These are phyloP conservation scores for Percina caprodes DNA, from an alignment of 2,113 vertebrate species.

Conservation along the genomic window DNA sequence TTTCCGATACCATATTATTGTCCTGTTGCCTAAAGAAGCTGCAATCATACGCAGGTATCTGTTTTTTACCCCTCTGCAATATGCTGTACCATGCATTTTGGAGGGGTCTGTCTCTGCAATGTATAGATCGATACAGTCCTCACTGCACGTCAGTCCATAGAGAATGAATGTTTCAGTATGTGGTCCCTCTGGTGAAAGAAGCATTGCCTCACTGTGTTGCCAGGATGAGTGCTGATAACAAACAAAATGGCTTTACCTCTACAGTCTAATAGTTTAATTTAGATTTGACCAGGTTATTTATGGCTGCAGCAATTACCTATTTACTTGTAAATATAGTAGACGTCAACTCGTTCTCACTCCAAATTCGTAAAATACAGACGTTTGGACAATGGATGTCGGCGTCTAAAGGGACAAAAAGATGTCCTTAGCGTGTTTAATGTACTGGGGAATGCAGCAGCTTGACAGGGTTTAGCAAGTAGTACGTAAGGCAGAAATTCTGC, in stretches of 20 bases:
- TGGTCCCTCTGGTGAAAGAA: constrained; percentile 1
- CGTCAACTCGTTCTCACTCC: too few relatives aligned
- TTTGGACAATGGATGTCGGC: too few relatives aligned
- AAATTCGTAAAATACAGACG: too few relatives aligned
- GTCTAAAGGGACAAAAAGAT: too few relatives aligned
- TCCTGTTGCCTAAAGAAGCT: too few relatives aligned
- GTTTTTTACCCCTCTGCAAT: neutral
- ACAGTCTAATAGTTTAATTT: neutral
- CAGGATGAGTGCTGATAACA: neutral
- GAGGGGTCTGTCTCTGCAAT: neutral
- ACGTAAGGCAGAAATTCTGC: too few relatives aligned
- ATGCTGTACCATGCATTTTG: neutral
- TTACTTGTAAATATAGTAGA: neutral
- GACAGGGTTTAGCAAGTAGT: too few relatives aligned
- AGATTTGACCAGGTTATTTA: neutral
- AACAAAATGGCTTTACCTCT: constrained; percentile 3
- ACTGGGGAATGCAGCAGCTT: too few relatives aligned
- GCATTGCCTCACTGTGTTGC: neutral
- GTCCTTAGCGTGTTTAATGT: too few relatives aligned
- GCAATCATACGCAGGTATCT: too few relatives aligned
- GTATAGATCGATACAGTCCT: neutral
- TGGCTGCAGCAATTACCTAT: neutral
- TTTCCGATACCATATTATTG: too few relatives aligned
- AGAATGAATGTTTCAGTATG: too few relatives aligned
- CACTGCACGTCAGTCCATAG: neutral